phyloP scores from a whole-genome alignment of 2,113 vertebrate genomes.

The Chaetops frenatus region DNA sequence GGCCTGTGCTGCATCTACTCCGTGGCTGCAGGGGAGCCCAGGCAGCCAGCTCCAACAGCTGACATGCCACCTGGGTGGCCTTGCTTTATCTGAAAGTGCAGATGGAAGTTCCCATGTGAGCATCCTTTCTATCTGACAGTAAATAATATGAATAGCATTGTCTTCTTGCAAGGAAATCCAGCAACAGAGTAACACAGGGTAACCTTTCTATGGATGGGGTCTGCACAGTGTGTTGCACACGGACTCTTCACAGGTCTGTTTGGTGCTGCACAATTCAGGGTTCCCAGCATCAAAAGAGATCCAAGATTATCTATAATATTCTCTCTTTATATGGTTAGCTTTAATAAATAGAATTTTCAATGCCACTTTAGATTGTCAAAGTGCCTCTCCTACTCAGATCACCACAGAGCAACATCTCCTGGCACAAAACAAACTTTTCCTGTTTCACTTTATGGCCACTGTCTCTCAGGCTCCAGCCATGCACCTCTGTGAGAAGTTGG shows the following conservation, averaged over 20 bases:
- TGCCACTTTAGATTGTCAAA: background rate
- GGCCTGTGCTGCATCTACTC: background rate
- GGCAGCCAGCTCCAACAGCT: background rate
- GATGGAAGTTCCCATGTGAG: background rate
- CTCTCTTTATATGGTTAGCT: background rate
- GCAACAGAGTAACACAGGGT: background rate
- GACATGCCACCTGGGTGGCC: background rate
- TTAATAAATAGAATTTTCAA: background rate
- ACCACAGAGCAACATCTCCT: background rate
- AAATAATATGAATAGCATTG: background rate
- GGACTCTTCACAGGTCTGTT: background rate
- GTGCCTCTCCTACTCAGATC: background rate
- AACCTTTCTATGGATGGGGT: background rate
- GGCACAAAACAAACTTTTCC: background rate
- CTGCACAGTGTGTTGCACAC: background rate
- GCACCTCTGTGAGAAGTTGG: accelerated
- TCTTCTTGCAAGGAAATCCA: background rate
- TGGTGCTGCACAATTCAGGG: background rate
- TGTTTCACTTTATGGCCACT: background rate
- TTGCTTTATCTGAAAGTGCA: background rate
- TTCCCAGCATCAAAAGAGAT: background rate
- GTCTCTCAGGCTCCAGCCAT: background rate
- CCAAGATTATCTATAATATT: background rate
- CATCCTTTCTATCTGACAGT: background rate
- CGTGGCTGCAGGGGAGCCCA: background rate